Evolutionary conservation across 2,797 vertebrate species (phyloP), one percentile per base, ranked within the genome.

Genomic region (Melanotaenia parkinsoni): DNA sequence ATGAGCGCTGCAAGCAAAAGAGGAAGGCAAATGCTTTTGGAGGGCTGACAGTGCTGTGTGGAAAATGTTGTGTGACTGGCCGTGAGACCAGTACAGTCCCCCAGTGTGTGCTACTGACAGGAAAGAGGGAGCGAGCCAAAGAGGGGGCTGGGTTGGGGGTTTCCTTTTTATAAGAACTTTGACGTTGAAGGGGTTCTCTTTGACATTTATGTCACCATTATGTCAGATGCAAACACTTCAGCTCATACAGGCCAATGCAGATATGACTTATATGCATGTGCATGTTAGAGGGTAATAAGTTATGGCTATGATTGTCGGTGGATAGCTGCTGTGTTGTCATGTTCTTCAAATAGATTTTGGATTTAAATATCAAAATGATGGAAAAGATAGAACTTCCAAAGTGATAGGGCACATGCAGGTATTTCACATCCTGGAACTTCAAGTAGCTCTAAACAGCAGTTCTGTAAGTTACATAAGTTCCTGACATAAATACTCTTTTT

Each of bases 51-150:
- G 84, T 72, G 84, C 78, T 69, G 74, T 82, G 90, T 94, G 93
- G 92, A 95, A 95, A 94, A 91, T 91, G 88, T 92, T 90, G 88
- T 91, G 84, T 81, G 88, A 88, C 86, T 90, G 83, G 80, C 73
- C 56, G 77, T 69, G 74, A 66, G 81, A 74, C 86, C 58, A 70
- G 86, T 77, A 93, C 91, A 93, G 93, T 86, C 88, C 80, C 85
- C 73, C 85, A 89, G 93, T 94, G 89, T 94, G 90, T 77, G 58
- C 79, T 70, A 65, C 79, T 62, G 73, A 63, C 11, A 64, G 77
- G 75, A 78, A 75, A 74, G 76, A 68, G 67, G 66, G 77, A 74
- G 30, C 4, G 47, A 66, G 76, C 66, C 50, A 22, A 20, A 35
- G 22, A 9, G 61, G 24, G 72, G 74, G 77, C 79, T 35, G 11